phyloP scores from a whole-genome alignment of 1,140 invertebrate species.

The Listronotus oregonensis region DNA sequence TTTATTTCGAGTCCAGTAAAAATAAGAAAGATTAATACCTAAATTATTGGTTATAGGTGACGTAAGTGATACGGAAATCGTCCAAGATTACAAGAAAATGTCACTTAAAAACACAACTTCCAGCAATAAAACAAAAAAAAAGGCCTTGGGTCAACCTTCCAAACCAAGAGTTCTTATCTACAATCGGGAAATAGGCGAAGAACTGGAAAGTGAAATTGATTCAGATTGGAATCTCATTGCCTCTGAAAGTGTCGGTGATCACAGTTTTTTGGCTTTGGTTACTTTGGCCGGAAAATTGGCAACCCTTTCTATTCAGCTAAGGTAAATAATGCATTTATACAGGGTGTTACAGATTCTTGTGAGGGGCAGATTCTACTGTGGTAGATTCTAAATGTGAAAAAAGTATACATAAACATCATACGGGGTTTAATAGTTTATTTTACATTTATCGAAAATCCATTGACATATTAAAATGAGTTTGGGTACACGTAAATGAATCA shows the following conservation, averaged over 20 bases:
- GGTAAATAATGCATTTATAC: constrained; percentile 43
- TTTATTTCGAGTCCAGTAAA: no score
- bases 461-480: no score
- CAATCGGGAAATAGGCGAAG: constrained; percentile 63
- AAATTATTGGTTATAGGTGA: constrained; percentile 53
- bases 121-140: constrained; percentile 55
- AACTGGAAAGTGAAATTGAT: constrained; percentile 62
- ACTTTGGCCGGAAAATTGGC: constrained; percentile 67
- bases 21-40: no score
- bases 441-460: no score
- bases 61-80: constrained; percentile 73
- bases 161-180: constrained; percentile 68
- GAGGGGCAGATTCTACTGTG: no score
- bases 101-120: constrained; percentile 58
- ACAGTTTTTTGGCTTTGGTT: constrained; percentile 70
- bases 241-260: constrained; percentile 63
- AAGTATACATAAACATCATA: no score
- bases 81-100: constrained; percentile 81
- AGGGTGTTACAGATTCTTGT: no score
- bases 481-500: no score
- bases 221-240: constrained; percentile 72
- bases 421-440: no score
- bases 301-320: constrained; percentile 67
- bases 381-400: no score
- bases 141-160: constrained; percentile 61